Evolutionary conservation across 2,113 vertebrate genomes (phyloP), one percentile per base, ranked within the genome.

Genomic region (Clupea harengus): DNA sequence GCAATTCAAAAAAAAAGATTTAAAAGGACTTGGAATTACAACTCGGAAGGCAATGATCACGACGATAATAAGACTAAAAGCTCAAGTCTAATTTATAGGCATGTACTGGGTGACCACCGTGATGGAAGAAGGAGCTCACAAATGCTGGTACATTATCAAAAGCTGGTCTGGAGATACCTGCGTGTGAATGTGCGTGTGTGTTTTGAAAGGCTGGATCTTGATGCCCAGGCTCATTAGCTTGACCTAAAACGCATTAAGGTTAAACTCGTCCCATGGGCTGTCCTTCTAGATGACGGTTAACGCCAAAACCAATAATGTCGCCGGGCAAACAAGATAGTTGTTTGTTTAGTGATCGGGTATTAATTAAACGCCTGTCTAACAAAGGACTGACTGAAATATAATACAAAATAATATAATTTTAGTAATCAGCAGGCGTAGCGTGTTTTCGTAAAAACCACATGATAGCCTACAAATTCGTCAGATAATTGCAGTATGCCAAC

Each of bases 241-340:
- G 81, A 49, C 46, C 46, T 82, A 82, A 82, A 82, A n/a, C n/a
- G 17, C 46, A 78, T 4, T 39, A 39, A 32, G 72, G 72, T 78
- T 78, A 78, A 78, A 78, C 28, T 78, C 3, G 57, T 84, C 54
- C 44, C 83, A 45, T 84, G 83, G 64, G 32, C 22, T 83, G 28
- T 83, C 82, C 15, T n/a, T 49, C 49, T 17, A 52, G 25, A 46
- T 28, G 52, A 39, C 22, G 28, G 4, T 8, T n/a, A 18, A 84
- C 25, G 64, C 45, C 57, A 46, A 84, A 84, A 52, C 18, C n/a
- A 78, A 78, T 78, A 78, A 32, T 78, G 72, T 32, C 28, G 72
- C 13, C 32, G 39, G 13, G 11, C 32, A 75, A 57, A 78, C 72
- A 78, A 78, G 72, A 5, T 32, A 9, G n/a, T 28, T 75, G 72